Percentiles rank a stretch among this genome's conserved stretches.
Evolutionary conservation across 2,113 vertebrate species (phyloP).

Genomic region (Xenotilapia leptura): DNA sequence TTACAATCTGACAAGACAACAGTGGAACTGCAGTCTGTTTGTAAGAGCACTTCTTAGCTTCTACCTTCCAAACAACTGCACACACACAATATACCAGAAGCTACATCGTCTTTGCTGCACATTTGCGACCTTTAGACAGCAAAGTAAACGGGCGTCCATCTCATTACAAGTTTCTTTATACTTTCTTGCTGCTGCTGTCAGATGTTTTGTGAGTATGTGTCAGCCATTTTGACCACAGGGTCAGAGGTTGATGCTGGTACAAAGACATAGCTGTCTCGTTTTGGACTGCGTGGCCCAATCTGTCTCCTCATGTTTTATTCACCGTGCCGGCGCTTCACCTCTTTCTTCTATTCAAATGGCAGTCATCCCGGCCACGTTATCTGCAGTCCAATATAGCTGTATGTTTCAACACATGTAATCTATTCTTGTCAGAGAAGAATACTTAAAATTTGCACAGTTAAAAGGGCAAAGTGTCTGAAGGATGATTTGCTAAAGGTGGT

Average conservation of each 20-base stretch:
- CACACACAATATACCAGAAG: background rate
- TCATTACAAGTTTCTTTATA: background rate
- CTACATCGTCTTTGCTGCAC: background rate
- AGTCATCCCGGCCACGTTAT: slow-evolving; percentile 6
- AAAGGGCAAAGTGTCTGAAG: background rate
- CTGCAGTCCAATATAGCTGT: background rate
- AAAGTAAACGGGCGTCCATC: background rate
- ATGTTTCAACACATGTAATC: background rate
- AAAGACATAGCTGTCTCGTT: slow-evolving; percentile 39
- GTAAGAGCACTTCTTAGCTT: background rate
- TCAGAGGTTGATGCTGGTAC: slow-evolving; percentile 29
- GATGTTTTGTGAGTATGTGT: background rate
- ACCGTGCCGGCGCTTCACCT: background rate
- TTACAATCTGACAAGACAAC: background rate
- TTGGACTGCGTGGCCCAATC: background rate
- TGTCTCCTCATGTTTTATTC: slow-evolving; percentile 51
- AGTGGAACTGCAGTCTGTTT: background rate
- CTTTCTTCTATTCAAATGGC: slow-evolving; percentile 17
- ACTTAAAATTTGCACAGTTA: background rate
- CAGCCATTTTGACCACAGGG: slow-evolving; percentile 14
- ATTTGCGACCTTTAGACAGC: background rate
- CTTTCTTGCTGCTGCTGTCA: background rate
- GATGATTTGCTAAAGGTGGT: background rate
- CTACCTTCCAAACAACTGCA: background rate
- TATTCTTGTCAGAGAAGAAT: background rate